phyloP scores from a whole-genome alignment of 2,113 vertebrate species.

The Dissostichus mawsoni region DNA sequence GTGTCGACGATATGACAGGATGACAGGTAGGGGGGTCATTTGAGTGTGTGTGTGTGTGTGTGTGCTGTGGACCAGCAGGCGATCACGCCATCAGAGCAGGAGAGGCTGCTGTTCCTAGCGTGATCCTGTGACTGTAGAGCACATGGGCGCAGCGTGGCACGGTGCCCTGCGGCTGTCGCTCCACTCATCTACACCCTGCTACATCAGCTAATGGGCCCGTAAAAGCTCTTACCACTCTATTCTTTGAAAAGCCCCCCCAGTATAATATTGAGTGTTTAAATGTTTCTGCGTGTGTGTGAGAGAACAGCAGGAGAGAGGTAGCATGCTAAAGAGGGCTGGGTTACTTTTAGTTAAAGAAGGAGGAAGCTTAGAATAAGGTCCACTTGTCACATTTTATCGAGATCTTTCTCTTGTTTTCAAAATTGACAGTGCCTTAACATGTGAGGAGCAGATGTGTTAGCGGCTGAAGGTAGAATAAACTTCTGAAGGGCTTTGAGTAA shows the following conservation, averaged over 20 bases:
- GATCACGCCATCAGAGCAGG: conserved; percentile 68
- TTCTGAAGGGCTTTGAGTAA: conserved; percentile 22
- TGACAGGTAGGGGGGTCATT: conserved; percentile 34
- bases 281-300: conserved; percentile 19
- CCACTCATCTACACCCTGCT: conserved; percentile 55
- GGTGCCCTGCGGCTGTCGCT: conserved; percentile 46
- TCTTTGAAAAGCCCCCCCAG: conserved; percentile 19
- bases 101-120: conserved; percentile 57
- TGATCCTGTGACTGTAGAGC: conserved; percentile 66
- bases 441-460: conserved; percentile 28
- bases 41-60: not conserved
- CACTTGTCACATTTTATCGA: conserved; percentile 10
- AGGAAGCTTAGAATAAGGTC: conserved; percentile 7
- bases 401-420: not conserved
- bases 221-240: conserved; percentile 31
- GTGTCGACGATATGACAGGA: conserved; percentile 50
- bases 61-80: conserved; percentile 4
- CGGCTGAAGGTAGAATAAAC: conserved; percentile 27
- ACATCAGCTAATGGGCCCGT: conserved; percentile 72
- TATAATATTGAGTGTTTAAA: conserved; percentile 21
- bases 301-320: not conserved
- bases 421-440: not conserved
- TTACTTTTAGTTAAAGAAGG: conserved; percentile 10
- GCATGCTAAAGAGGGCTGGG: not conserved
- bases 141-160: conserved; percentile 73